Conservation (phyloP, 2,113 vertebrate genomes). For the Coreoperca whiteheadi region DNA sequence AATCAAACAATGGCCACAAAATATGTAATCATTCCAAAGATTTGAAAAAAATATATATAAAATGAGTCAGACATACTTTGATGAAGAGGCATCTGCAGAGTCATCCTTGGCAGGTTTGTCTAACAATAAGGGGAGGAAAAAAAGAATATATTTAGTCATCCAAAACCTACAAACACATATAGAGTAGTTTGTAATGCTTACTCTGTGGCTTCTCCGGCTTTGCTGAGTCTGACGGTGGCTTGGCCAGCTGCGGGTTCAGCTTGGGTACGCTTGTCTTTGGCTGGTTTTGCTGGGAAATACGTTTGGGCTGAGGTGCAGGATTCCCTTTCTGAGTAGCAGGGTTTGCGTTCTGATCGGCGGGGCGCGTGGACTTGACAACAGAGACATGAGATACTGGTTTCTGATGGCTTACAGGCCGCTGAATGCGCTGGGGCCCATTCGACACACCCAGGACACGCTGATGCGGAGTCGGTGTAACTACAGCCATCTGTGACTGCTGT, state of each 20-base stretch:
- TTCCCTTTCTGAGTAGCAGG: conserved; percentile 49
- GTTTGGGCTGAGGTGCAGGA: conserved; percentile 52
- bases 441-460: conserved; percentile 85
- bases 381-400: conserved; percentile 61
- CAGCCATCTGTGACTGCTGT: conserved; percentile 78
- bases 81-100: conserved; percentile 11
- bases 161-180: background rate
- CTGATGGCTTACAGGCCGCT: conserved; percentile 73
- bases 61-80: conserved; percentile 47
- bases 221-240: conserved; percentile 37
- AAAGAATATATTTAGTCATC: background rate
- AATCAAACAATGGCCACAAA: background rate
- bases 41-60: background rate
- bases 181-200: conserved; percentile 45
- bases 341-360: conserved; percentile 72
- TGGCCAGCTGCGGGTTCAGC: conserved; percentile 63
- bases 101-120: conserved; percentile 63
- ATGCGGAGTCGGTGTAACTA: conserved; percentile 65
- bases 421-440: conserved; percentile 87
- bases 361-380: conserved; percentile 32
- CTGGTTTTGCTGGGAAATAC: conserved; percentile 43
- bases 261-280: conserved; percentile 17
- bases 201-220: conserved; percentile 77
- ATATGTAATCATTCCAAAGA: background rate
- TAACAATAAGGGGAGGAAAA: conserved; percentile 6